Conservation (phyloP, 2,888 invertebrate genomes). For the Cephonodes hylas region DNA sequence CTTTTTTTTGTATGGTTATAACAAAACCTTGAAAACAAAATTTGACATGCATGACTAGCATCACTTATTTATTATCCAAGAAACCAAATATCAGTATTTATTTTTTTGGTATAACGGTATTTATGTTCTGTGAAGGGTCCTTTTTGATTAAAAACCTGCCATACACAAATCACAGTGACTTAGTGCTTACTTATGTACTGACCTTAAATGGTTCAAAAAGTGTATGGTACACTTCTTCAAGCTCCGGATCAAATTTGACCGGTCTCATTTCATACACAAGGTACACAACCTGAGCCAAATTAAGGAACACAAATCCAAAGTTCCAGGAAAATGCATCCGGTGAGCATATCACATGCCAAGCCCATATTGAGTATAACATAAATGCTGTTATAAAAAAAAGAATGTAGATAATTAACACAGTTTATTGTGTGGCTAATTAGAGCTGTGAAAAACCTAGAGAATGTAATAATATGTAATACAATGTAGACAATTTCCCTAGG, state of each 20-base stretch:
- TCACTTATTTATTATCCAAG: no score
- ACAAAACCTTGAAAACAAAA: no score
- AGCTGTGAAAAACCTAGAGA: background rate
- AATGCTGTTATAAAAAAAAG: constrained; percentile 80
- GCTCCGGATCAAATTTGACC: constrained; percentile 90
- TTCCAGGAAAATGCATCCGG: constrained; percentile 95
- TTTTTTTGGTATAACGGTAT: no score
- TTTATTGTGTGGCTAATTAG: background rate
- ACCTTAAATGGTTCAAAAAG: constrained; percentile 92
- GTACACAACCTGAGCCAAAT: constrained; percentile 89
- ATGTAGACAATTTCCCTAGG: no score
- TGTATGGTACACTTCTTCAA: constrained; percentile 90
- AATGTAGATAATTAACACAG: background rate
- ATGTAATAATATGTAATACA: no score
- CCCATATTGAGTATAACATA: constrained; percentile 91
- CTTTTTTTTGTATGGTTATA: no score
- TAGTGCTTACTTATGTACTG: constrained; percentile 22
- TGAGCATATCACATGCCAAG: constrained; percentile 94
- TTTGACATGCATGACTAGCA: no score
- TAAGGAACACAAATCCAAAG: constrained; percentile 90
- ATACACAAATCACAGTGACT: background rate
- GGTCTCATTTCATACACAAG: constrained; percentile 91
- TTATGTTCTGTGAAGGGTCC: no score
- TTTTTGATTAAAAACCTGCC: no score
- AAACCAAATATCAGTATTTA: background rate